Percentiles rank a stretch among this genome's conserved stretches.
Conservation (phyloP, 2,797 vertebrate species). For the Mormyrops boulengeri region DNA sequence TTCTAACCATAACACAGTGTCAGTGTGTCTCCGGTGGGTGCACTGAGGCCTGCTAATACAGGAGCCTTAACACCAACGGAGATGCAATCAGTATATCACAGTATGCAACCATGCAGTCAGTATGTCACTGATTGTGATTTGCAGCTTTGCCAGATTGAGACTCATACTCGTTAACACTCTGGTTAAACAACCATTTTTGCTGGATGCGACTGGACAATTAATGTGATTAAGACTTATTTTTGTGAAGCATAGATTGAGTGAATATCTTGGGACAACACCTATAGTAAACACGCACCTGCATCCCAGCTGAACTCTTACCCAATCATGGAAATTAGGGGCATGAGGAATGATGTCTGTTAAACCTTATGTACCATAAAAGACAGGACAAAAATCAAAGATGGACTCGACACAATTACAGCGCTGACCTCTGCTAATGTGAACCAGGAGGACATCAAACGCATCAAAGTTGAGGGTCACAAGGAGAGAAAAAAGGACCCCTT, state of each 20-base stretch:
- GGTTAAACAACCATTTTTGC: background rate
- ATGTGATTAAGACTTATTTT: background rate
- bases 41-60: background rate
- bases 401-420: background rate
- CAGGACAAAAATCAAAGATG: background rate
- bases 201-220: background rate
- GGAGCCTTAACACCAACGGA: background rate
- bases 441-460: background rate
- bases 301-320: background rate
- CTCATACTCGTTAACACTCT: background rate
- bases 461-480: background rate
- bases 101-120: background rate
- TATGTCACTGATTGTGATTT: background rate
- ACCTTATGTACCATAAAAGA: background rate
- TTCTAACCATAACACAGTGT: constrained; percentile 16
- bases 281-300: background rate
- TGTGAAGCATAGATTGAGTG: background rate
- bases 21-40: background rate
- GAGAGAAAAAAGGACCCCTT: background rate
- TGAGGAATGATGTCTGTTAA: background rate
- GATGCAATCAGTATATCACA: background rate
- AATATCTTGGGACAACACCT: background rate
- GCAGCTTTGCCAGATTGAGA: background rate
- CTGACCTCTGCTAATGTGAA: background rate
- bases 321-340: background rate